phyloP scores from a whole-genome alignment of 1,140 invertebrate genomes.

The Sitobion miscanthi region DNA sequence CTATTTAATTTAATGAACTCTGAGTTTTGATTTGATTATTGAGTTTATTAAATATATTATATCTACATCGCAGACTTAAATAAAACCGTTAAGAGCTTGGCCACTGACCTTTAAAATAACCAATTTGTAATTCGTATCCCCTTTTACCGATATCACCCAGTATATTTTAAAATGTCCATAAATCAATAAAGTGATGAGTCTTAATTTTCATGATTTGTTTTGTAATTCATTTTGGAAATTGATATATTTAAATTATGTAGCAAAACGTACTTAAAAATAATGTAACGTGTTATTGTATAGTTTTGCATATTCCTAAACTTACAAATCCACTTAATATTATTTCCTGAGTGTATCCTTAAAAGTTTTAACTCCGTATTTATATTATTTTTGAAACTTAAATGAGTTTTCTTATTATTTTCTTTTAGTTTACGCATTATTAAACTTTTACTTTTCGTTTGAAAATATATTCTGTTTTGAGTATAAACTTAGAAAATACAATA shows the following conservation, averaged over 20 bases:
- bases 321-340: slow-evolving; percentile 32
- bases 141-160: background rate
- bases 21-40: too few relatives aligned
- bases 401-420: slow-evolving; percentile 62
- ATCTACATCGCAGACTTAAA: background rate
- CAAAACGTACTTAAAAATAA: background rate
- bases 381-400: slow-evolving; percentile 59
- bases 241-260: background rate
- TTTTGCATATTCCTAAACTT: slow-evolving; percentile 28
- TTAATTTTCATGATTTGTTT: background rate
- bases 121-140: background rate
- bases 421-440: slow-evolving; percentile 46
- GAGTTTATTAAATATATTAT: background rate
- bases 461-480: slow-evolving; percentile 26
- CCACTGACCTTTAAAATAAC: background rate
- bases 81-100: background rate
- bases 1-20: background rate
- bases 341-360: slow-evolving; percentile 26
- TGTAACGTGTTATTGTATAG: background rate
- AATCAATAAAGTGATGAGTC: background rate
- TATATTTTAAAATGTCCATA: background rate
- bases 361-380: slow-evolving; percentile 34
- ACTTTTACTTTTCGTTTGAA: slow-evolving; percentile 43
- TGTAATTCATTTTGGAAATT: slow-evolving; percentile 12
- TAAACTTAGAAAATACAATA: slow-evolving; percentile 44